A percentile compares a stretch with the other conserved stretches of the same genome.
Evolutionary conservation across 2,888 invertebrate species (phyloP).

Genomic region (Temnothorax unifasciatus): DNA sequence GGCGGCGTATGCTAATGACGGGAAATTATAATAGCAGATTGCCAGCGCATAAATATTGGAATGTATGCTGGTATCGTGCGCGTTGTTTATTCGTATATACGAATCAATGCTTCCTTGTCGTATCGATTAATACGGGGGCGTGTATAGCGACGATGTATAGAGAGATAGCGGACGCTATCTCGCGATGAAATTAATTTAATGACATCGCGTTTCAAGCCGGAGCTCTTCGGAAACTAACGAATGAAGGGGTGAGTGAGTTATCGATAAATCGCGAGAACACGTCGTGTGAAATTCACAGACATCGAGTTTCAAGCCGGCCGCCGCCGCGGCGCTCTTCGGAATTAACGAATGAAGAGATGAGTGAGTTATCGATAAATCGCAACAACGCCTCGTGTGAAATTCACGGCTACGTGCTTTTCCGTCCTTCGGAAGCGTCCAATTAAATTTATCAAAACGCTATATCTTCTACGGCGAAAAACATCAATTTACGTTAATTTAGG

Average conservation of each 20-base stretch:
- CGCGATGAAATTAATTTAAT: slow-evolving; percentile 36
- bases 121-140: slow-evolving; percentile 22
- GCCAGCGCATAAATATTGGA: slow-evolving; percentile 1
- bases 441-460: slow-evolving; percentile 2
- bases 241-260: slow-evolving; percentile 5
- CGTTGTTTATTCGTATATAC: slow-evolving; percentile 20
- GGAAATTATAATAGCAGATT: neutral
- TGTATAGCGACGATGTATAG: neutral
- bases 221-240: neutral
- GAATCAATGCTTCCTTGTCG: slow-evolving; percentile 24
- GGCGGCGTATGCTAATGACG: neutral
- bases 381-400: slow-evolving; percentile 5
- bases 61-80: neutral
- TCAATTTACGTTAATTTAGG: neutral
- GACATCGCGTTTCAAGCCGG: neutral
- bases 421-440: slow-evolving; percentile 13
- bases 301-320: neutral
- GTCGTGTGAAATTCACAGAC: slow-evolving; percentile 12
- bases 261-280: slow-evolving; percentile 1
- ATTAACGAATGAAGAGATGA: neutral
- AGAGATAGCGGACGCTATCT: neutral
- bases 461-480: neutral
- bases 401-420: slow-evolving; percentile 1
- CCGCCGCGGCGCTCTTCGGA: no score
- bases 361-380: slow-evolving; percentile 10